Percentiles rank a stretch among this genome's conserved stretches.
Evolutionary conservation across 2,888 invertebrate species (phyloP).

Genomic region (Tetrapedia diversipes): DNA sequence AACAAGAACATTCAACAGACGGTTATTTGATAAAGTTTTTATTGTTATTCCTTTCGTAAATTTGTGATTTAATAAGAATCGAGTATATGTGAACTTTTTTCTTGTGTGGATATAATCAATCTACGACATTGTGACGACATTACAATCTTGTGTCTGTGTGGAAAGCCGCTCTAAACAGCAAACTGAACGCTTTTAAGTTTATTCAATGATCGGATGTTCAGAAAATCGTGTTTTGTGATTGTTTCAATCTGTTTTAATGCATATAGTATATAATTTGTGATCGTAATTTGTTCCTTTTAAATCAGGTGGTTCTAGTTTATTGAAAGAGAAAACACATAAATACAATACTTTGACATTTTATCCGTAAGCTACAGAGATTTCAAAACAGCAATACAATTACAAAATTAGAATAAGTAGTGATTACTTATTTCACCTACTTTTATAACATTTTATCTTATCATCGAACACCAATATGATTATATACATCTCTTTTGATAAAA

Average conservation of each 20-base stretch:
- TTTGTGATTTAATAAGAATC: background rate
- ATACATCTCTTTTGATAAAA: too few relatives aligned
- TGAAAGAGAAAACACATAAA: background rate
- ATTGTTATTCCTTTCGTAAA: background rate
- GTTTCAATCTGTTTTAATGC: conserved; percentile 2
- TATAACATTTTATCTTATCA: too few relatives aligned
- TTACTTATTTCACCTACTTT: too few relatives aligned
- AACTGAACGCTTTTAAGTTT: conserved; percentile 8
- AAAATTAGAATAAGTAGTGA: too few relatives aligned
- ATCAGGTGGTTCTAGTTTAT: background rate
- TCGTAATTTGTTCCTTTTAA: conserved; percentile 4
- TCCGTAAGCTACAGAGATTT: background rate
- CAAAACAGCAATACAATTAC: conserved; percentile 1
- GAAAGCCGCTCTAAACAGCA: conserved; percentile 15
- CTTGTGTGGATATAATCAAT: background rate
- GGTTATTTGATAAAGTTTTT: background rate
- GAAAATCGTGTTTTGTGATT: conserved; percentile 4
- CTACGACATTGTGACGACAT: conserved; percentile 8
- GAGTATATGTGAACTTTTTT: background rate
- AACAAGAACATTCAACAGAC: background rate
- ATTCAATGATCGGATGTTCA: background rate
- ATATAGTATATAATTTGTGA: conserved; percentile 8
- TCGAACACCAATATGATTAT: too few relatives aligned
- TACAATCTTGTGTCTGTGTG: background rate
- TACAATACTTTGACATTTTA: conserved; percentile 1